A percentile compares a stretch with the other conserved stretches of the same genome.
phyloP scores from a whole-genome alignment of 1,140 invertebrate species.

The Nautilus pompilius region DNA sequence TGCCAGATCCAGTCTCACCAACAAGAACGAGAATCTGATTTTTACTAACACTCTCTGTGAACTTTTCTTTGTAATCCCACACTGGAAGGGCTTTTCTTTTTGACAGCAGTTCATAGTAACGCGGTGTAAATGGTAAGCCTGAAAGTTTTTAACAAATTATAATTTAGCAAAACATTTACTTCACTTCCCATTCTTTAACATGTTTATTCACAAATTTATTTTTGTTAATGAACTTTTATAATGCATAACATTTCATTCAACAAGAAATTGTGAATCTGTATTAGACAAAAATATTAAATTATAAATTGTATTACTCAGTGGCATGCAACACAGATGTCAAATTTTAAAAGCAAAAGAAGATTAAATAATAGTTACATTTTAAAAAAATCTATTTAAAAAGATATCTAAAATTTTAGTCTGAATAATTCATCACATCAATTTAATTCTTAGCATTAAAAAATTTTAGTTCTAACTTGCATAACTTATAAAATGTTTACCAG shows the following conservation, averaged over 20 bases:
- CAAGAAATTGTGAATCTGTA: not conserved
- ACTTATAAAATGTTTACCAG: conserved; percentile 38
- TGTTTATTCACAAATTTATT: not conserved
- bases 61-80: conserved; percentile 95
- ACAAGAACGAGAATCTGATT: conserved; percentile 92
- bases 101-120: conserved; percentile 62
- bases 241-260: not conserved
- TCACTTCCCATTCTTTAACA: not conserved
- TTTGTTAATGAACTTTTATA: not conserved
- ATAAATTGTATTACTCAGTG: not conserved
- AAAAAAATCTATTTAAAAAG: too few relatives aligned
- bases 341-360: too few relatives aligned
- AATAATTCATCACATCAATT: too few relatives aligned
- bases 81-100: conserved; percentile 92
- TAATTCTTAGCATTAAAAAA: too few relatives aligned
- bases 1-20: conserved; percentile 91
- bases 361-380: too few relatives aligned
- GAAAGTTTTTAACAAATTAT: too few relatives aligned
- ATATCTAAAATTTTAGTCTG: too few relatives aligned
- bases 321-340: not conserved
- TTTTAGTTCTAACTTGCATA: too few relatives aligned
- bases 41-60: conserved; percentile 85
- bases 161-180: not conserved
- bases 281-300: not conserved
- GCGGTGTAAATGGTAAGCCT: conserved; percentile 52